Base-by-base conservation (phyloP, 2,113 vertebrate species). In the Suncus etruscus region DNA sequence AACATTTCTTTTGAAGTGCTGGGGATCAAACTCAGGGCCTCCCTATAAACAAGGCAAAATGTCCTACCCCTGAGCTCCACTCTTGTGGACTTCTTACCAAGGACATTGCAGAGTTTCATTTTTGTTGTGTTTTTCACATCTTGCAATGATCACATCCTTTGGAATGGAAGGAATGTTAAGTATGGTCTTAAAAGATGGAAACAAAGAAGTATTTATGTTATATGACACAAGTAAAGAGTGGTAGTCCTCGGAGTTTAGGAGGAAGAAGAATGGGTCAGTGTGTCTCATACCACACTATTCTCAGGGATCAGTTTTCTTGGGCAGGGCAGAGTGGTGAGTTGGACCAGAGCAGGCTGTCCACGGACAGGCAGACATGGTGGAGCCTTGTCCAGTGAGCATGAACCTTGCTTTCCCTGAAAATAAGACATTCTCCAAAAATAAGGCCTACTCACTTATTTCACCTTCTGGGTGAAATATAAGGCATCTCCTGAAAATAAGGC, bases 171-270 rank as follows among this genome's bases (percentile, higher is more conserved):
- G 58, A 89, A 80, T 72, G 74, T 65, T 47, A 91, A 77, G 18
- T 31, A 32, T 91, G 47, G 82, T 75, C 90, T 93, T 73, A 39
- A 89, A 91, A 68, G 68, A 45, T 8, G 45, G 27, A 92, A 91
- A 83, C 80, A 74, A 92, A 86, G 65, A 75, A 68, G 8, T 16
- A 73, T 39, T 93, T 61, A 16, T 61, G 18, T 90, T 75, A 79
- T 85, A 93, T 75, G 80, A 51, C 11, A 8, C 16, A 31, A 58
- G 6, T 58, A 54, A 81, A 72, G 18, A 11, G 1, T 31, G n/a
- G 27, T 29, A 10, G 51, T 48, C 51, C 47, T 25, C 63, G 81
- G 69, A 11, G 32, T 63, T 39, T 77, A 24, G 1, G 5, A 89
- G 22, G 47, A 32, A 15, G 69, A 89, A 70, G 58, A 68, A 70